phyloP scores from a whole-genome alignment of 2,888 invertebrate species.

The Sphecodes monilicornis region DNA sequence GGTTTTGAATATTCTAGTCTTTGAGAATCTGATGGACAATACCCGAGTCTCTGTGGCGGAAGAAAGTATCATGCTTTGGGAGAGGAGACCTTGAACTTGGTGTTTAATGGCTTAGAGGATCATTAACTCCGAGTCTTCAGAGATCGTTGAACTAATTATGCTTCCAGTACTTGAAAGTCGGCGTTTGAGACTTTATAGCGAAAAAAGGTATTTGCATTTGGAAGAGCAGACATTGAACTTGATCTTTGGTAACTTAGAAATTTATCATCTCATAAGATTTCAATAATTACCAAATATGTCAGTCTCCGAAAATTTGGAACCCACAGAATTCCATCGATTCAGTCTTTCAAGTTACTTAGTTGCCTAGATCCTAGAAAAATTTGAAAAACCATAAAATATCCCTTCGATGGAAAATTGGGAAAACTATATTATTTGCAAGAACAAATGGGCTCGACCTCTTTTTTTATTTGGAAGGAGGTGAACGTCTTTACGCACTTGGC shows the following conservation, averaged over 20 bases:
- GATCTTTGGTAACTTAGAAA: too few species aligned
- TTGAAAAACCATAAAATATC: neutral
- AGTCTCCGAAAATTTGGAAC: neutral
- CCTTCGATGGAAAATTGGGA: neutral
- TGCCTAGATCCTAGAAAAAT: too few species aligned
- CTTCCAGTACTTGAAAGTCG: neutral
- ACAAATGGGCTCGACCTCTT: too few species aligned
- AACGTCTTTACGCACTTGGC: too few species aligned
- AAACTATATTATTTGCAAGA: too few species aligned
- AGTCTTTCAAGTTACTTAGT: too few species aligned
- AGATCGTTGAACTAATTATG: neutral
- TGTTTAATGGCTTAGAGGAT: neutral
- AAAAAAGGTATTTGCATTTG: neutral
- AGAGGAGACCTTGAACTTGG: conserved; percentile 7
- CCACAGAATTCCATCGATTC: too few species aligned
- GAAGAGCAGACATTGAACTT: neutral
- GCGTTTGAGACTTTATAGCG: neutral
- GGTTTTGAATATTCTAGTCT: neutral
- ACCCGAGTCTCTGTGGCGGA: neutral
- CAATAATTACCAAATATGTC: too few species aligned
- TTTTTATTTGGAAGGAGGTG: too few species aligned
- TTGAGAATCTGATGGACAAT: neutral
- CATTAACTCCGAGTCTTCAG: neutral
- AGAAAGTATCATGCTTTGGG: neutral
- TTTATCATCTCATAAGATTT: too few species aligned